These are phyloP conservation scores for Petrocephalus schoutedeni DNA, from an alignment of 2,797 vertebrate species.

Conservation along the genomic window DNA sequence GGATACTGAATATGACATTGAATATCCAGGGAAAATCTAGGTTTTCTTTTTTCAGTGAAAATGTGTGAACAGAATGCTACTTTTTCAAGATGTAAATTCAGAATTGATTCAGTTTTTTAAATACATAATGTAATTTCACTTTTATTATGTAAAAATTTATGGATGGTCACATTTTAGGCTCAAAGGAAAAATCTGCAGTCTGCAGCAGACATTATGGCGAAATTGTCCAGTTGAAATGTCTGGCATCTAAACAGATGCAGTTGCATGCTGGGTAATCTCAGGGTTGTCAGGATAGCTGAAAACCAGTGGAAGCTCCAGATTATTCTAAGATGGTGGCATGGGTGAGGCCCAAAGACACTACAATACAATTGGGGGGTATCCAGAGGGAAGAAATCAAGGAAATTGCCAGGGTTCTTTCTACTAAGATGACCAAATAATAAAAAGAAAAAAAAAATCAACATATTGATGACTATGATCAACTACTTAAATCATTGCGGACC, in stretches of 20 bases:
- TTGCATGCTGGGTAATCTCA: background rate
- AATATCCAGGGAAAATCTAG: background rate
- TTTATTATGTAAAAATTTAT: background rate
- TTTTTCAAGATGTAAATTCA: background rate
- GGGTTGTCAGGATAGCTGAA: background rate
- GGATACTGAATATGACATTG: background rate
- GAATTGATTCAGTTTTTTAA: background rate
- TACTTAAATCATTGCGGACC: too few relatives aligned
- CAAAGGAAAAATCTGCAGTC: background rate
- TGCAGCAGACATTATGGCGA: background rate
- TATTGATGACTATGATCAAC: too few relatives aligned
- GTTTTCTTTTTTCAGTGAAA: background rate
- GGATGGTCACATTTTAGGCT: background rate
- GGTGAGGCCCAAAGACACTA: background rate
- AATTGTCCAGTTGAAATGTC: background rate
- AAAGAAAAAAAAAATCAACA: too few relatives aligned
- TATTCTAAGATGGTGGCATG: background rate
- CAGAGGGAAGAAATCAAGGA: background rate
- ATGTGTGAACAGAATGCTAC: background rate
- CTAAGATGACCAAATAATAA: too few relatives aligned
- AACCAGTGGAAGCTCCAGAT: background rate
- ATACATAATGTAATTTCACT: background rate
- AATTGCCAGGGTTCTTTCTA: background rate
- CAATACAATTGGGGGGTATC: background rate
- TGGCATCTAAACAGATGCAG: background rate